Evolutionary conservation across 2,888 invertebrate genomes (phyloP).

Genomic region (Bombylius major): DNA sequence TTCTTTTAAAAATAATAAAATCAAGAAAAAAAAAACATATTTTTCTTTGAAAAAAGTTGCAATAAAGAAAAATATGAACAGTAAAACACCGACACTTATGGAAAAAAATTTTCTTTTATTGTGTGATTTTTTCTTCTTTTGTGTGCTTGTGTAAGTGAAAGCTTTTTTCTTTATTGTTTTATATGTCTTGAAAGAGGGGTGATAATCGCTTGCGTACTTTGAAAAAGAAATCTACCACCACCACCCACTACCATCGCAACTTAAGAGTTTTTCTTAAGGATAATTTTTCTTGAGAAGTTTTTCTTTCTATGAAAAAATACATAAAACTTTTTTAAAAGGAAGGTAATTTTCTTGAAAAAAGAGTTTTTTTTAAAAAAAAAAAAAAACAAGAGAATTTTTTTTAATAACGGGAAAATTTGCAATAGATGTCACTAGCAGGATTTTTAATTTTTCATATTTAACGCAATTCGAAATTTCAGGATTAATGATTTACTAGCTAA

Average conservation of each 20-base stretch:
- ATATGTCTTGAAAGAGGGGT: not conserved
- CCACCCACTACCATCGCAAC: not conserved
- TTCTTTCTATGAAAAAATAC: no score
- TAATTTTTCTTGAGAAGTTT: conserved; percentile 12
- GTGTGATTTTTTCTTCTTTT: no score
- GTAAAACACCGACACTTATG: no score
- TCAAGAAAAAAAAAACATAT: conserved; percentile 7
- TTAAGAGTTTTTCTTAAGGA: conserved; percentile 13
- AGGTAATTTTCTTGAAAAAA: no score
- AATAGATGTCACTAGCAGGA: conserved; percentile 15
- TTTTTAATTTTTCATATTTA: no score
- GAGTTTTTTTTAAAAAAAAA: no score
- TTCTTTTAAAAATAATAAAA: conserved; percentile 8
- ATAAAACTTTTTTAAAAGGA: not conserved
- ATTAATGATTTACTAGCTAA: no score
- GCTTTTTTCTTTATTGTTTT: no score
- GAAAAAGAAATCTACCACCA: not conserved
- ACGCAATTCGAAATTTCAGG: no score
- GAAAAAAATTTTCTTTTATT: no score
- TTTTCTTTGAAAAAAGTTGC: not conserved
- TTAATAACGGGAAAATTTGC: conserved; percentile 4
- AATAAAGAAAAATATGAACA: no score
- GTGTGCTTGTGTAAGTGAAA: no score
- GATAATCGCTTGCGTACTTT: conserved; percentile 1
- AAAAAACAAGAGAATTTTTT: conserved; percentile 11